Conservation (phyloP, 2,888 invertebrate species). For the Cephus rjabovi region DNA sequence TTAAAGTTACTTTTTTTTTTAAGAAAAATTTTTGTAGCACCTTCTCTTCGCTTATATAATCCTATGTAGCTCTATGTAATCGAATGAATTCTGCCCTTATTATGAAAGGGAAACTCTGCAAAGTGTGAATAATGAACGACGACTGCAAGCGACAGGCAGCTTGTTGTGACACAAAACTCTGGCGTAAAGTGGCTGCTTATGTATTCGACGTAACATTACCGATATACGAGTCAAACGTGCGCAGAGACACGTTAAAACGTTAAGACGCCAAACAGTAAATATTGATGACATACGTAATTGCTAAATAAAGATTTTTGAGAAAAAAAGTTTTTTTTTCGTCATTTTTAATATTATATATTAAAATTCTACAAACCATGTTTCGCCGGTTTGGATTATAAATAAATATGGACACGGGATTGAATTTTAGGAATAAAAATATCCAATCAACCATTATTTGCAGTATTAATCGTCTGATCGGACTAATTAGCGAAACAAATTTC, state of each 20-base stretch:
- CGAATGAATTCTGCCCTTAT: slow-evolving; percentile 27
- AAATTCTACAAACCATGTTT: neutral
- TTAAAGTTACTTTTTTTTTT: neutral
- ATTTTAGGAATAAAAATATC: neutral
- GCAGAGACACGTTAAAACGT: neutral
- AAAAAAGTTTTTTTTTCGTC: neutral
- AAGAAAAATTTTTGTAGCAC: neutral
- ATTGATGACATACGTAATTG: neutral
- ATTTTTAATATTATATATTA: neutral
- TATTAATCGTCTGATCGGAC: neutral
- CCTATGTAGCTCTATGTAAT: neutral
- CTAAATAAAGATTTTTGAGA: neutral
- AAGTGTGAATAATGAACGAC: slow-evolving; percentile 50
- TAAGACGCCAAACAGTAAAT: neutral
- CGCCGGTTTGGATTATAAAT: neutral
- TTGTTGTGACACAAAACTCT: slow-evolving; percentile 44
- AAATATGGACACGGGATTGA: neutral
- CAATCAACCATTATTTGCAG: neutral
- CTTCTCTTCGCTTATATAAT: neutral
- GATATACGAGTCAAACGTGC: neutral
- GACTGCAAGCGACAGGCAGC: slow-evolving; percentile 48
- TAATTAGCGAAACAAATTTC: neutral
- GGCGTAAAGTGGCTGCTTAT: slow-evolving; percentile 28
- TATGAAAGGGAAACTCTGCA: slow-evolving; percentile 35
- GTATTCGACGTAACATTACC: neutral